These are phyloP conservation scores for Manis pentadactyla DNA, from an alignment of 2,797 vertebrate genomes.

Conservation along the genomic window DNA sequence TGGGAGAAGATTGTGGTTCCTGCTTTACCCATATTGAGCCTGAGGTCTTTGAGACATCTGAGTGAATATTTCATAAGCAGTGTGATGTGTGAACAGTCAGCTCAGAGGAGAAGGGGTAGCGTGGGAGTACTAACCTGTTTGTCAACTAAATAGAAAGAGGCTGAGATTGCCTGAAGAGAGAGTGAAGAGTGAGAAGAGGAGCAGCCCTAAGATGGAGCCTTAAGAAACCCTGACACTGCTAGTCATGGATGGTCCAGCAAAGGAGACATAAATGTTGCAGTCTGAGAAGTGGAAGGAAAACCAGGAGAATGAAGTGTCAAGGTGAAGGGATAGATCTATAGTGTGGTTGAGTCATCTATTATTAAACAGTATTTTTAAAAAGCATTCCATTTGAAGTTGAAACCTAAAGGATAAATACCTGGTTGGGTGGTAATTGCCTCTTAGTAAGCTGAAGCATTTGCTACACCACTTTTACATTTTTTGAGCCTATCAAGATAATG, in stretches of 20 bases:
- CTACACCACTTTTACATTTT: neutral
- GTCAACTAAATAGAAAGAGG: neutral
- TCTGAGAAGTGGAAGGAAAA: neutral
- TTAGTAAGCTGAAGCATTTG: neutral
- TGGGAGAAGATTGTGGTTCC: neutral
- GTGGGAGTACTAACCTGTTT: neutral
- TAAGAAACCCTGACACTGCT: neutral
- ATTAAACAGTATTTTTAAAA: neutral
- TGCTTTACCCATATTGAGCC: neutral
- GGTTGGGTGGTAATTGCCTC: neutral
- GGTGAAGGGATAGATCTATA: neutral
- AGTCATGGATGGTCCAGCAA: neutral
- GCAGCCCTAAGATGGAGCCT: neutral
- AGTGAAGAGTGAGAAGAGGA: neutral
- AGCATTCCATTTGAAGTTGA: neutral
- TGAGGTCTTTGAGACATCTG: neutral
- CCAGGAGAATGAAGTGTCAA: neutral
- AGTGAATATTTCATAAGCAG: neutral
- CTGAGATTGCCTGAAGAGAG: neutral
- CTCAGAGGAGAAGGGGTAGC: neutral
- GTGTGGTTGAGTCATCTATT: neutral
- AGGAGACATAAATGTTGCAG: neutral
- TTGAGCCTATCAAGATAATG: neutral
- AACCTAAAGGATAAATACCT: neutral
- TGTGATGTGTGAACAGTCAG: neutral